phyloP scores from a whole-genome alignment of 2,888 invertebrate species.

The Odontocerum albicorne region DNA sequence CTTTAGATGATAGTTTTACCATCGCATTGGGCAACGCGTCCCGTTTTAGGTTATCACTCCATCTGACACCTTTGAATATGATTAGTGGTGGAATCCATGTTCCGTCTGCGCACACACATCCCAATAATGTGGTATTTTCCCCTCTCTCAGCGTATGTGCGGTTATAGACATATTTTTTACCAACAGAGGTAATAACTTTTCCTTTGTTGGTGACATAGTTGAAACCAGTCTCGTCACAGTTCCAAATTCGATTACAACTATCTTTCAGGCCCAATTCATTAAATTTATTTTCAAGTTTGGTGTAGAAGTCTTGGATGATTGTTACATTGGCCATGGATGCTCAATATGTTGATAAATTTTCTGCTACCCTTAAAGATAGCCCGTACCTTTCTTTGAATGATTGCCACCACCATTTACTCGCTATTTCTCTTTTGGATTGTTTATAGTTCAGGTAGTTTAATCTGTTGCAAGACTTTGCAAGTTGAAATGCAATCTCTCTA shows the following conservation, averaged over 20 bases:
- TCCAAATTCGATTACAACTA: slow-evolving; percentile 12
- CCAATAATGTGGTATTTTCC: slow-evolving; percentile 34
- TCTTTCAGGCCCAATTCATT: slow-evolving; percentile 16
- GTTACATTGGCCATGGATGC: slow-evolving; percentile 28
- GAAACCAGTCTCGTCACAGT: slow-evolving; percentile 37
- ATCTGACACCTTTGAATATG: slow-evolving; percentile 36
- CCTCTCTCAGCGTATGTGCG: slow-evolving; percentile 36
- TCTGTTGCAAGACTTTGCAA: slow-evolving; percentile 20
- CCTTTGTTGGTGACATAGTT: slow-evolving; percentile 35
- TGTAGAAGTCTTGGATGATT: slow-evolving; percentile 24
- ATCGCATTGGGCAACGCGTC: slow-evolving; percentile 37
- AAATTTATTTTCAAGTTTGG: slow-evolving; percentile 28
- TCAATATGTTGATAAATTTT: slow-evolving; percentile 25
- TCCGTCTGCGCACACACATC: slow-evolving; percentile 27
- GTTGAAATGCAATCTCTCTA: slow-evolving; percentile 21
- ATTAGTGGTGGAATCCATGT: slow-evolving; percentile 7
- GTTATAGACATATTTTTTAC: slow-evolving; percentile 1
- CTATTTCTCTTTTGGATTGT: slow-evolving; percentile 24
- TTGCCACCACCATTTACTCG: slow-evolving; percentile 30
- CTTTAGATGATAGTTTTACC: slow-evolving; percentile 17
- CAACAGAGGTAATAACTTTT: slow-evolving; percentile 35
- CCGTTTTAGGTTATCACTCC: slow-evolving; percentile 30
- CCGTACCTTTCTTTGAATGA: slow-evolving; percentile 20
- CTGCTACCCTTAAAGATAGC: slow-evolving; percentile 30
- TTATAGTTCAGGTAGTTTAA: slow-evolving; percentile 23